These are phyloP conservation scores for Mesochorus sp. DNA, from an alignment of 2,888 invertebrate species.

Conservation along the genomic window DNA sequence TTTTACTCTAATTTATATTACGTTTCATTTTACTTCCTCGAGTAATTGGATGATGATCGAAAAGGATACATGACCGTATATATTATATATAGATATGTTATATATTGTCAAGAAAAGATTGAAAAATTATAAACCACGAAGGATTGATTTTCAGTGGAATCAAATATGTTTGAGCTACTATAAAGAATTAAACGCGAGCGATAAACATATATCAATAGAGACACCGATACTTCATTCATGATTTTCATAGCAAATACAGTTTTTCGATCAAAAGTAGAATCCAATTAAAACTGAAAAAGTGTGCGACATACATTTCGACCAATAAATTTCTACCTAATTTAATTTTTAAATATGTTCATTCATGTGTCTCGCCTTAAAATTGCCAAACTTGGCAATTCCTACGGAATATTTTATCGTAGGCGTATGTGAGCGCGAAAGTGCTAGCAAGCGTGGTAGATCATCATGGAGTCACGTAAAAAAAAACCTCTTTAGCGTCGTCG, in stretches of 20 bases:
- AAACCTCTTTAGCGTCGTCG: slow-evolving; percentile 32
- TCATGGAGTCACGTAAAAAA: slow-evolving; percentile 42
- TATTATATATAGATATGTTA: no score
- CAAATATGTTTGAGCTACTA: background rate
- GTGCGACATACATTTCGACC: no score
- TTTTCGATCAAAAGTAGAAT: no score
- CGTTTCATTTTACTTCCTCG: slow-evolving; percentile 3
- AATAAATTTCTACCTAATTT: no score
- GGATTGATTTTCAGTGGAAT: slow-evolving; percentile 34
- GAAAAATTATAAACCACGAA: slow-evolving; percentile 2
- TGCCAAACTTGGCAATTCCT: no score
- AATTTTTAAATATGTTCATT: no score
- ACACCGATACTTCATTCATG: no score
- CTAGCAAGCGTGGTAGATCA: slow-evolving; percentile 6
- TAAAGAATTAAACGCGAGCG: background rate
- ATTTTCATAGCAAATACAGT: no score
- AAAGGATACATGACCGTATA: background rate
- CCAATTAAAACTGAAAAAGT: no score
- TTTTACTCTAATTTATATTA: background rate
- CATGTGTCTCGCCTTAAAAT: no score
- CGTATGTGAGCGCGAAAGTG: slow-evolving; percentile 47
- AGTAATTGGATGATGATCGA: background rate
- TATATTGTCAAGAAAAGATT: background rate
- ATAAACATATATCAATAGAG: background rate
- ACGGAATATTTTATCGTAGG: slow-evolving; percentile 34